Percentiles rank a stretch among this genome's conserved stretches.
phyloP scores from a whole-genome alignment of 2,113 vertebrate species.

The Mobula birostris region DNA sequence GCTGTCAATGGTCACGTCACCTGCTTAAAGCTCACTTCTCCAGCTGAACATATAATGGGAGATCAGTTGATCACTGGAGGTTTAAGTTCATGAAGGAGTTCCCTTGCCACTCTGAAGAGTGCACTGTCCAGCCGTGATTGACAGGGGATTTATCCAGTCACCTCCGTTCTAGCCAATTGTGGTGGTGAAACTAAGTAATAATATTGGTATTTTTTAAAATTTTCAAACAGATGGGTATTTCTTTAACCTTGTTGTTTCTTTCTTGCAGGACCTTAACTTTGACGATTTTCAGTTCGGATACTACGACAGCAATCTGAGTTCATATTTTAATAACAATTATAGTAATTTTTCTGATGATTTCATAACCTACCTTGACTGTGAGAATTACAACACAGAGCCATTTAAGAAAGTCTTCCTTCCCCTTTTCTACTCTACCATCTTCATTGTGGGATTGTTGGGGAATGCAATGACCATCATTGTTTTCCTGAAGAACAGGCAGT shows the following conservation, averaged over 20 bases:
- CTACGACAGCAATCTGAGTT: neutral
- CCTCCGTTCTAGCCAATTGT: neutral
- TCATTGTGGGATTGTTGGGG: constrained; percentile 66
- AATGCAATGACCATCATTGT: constrained; percentile 63
- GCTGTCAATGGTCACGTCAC: too few species aligned
- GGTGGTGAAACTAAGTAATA: neutral
- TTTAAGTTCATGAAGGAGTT: too few species aligned
- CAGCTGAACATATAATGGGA: too few species aligned
- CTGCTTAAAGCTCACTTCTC: too few species aligned
- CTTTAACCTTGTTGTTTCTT: neutral
- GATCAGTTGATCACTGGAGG: too few species aligned
- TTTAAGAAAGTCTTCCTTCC: constrained; percentile 65
- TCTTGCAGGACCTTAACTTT: neutral
- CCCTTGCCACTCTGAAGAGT: too few species aligned
- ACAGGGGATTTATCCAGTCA: neutral
- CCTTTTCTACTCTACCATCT: constrained; percentile 58
- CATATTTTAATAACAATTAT: too few species aligned
- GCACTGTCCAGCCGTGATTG: neutral
- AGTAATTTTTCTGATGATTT: neutral
- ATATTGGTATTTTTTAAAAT: neutral
- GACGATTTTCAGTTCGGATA: neutral
- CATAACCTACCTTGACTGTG: constrained; percentile 39
- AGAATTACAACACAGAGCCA: constrained; percentile 47
- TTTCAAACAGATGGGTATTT: neutral
- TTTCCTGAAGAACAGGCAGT: constrained; percentile 52